Conservation (phyloP, 2,888 invertebrate genomes). For the Rapana venosa region DNA sequence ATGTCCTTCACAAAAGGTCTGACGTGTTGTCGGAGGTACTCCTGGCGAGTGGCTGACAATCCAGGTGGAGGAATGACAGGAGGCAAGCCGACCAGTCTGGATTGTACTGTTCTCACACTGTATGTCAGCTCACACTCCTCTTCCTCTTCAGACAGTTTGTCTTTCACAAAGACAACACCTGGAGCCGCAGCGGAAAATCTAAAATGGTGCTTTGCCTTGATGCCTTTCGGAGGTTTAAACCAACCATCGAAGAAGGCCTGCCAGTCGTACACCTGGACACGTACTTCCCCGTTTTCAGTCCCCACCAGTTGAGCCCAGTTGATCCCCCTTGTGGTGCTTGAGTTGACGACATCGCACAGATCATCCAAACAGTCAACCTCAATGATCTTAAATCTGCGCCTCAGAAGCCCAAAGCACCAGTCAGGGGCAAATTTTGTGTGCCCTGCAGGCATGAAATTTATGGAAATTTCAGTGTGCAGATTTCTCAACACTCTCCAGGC, state of each 20-base stretch:
- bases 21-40: background rate
- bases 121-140: background rate
- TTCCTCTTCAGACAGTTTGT: background rate
- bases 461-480: constrained; percentile 23
- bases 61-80: background rate
- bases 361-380: constrained; percentile 46
- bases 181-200: background rate
- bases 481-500: constrained; percentile 44
- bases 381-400: constrained; percentile 40
- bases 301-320: constrained; percentile 49
- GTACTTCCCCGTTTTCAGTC: background rate
- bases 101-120: background rate
- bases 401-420: constrained; percentile 51
- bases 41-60: background rate
- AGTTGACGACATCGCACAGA: constrained; percentile 38
- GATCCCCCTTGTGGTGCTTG: constrained; percentile 38
- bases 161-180: background rate
- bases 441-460: constrained; percentile 41
- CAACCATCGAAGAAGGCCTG: background rate
- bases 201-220: background rate
- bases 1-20: background rate
- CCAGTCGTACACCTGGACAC: background rate
- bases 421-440: too few species aligned
- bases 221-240: background rate
- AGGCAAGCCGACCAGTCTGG: background rate